These are phyloP conservation scores for Chamaea fasciata DNA, from an alignment of 2,113 vertebrate genomes.

Conservation along the genomic window DNA sequence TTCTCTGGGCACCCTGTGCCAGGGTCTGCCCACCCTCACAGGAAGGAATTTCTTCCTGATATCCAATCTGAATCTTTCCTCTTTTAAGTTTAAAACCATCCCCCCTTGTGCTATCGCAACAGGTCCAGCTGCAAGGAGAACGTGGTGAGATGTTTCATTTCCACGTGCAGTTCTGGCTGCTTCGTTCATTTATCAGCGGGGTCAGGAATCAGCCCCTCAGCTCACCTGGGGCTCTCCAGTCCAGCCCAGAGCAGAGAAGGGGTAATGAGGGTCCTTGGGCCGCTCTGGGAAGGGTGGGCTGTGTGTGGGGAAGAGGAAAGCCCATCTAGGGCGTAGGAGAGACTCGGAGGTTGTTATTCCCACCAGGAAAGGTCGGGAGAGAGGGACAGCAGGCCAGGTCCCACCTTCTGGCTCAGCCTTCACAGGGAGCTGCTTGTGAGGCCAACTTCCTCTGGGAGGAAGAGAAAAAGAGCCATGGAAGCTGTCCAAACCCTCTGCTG, in stretches of 20 bases:
- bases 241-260: not conserved
- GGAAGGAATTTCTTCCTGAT: not conserved
- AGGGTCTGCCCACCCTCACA: not conserved
- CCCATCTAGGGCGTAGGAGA: not conserved
- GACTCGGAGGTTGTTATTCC: not conserved
- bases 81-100: not conserved
- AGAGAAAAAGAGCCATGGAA: not conserved
- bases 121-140: not conserved
- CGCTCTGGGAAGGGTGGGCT: not conserved
- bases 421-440: not conserved
- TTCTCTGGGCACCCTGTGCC: not conserved
- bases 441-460: constrained; percentile 24
- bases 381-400: not conserved
- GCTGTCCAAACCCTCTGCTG: constrained; percentile 1
- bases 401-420: not conserved
- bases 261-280: fast-evolving
- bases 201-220: not conserved
- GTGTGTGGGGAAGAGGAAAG: not conserved
- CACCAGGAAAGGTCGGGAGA: not conserved
- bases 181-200: fast-evolving
- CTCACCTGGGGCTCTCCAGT: not conserved
- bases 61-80: not conserved
- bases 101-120: not conserved
- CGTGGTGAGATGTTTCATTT: not conserved
- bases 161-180: not conserved